phyloP scores from a whole-genome alignment of 2,888 invertebrate genomes.

The Spilarctia lutea region DNA sequence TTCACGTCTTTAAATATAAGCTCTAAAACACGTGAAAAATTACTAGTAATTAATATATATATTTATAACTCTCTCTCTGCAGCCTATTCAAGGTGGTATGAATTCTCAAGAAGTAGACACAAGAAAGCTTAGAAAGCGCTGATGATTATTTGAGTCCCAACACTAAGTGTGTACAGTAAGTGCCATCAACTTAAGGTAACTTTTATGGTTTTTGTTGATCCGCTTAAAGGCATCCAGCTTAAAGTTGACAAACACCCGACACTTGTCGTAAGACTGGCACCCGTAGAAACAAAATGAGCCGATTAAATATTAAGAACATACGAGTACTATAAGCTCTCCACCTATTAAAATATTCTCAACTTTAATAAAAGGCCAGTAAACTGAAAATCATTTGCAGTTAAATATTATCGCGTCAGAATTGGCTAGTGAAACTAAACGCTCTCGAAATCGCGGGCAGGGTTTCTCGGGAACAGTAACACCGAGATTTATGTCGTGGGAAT shows the following conservation, averaged over 20 bases:
- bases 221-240: neutral
- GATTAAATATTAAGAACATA: neutral
- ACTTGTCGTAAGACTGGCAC: neutral
- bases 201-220: neutral
- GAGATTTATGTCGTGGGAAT: conserved; percentile 58
- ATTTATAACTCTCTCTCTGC: too few relatives aligned
- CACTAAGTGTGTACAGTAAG: neutral
- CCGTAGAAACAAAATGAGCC: neutral
- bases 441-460: conserved; percentile 28
- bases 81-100: too few relatives aligned
- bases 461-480: conserved; percentile 43
- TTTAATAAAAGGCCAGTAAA: neutral
- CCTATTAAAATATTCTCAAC: neutral
- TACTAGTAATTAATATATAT: too few relatives aligned
- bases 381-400: neutral
- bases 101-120: neutral
- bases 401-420: neutral
- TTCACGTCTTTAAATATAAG: too few relatives aligned
- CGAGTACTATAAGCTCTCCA: neutral
- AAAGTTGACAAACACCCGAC: neutral
- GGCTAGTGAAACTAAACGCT: conserved; percentile 36
- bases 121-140: neutral
- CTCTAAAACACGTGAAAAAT: too few relatives aligned
- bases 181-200: neutral
- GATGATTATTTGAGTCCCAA: neutral